These are phyloP conservation scores for Perca fluviatilis DNA, from an alignment of 2,113 vertebrate species.

Conservation along the genomic window DNA sequence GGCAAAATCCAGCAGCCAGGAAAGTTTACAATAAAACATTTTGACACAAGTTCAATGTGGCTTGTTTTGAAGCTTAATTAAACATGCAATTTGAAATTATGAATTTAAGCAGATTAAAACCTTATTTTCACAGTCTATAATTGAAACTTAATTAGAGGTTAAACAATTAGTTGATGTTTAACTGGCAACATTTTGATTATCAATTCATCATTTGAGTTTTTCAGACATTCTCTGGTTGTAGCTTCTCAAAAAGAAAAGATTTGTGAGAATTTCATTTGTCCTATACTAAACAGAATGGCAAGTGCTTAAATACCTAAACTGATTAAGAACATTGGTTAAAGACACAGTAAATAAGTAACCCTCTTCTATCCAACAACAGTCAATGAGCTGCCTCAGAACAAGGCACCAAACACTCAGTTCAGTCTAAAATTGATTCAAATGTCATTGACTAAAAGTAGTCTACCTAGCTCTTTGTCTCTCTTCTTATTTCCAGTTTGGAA, in stretches of 20 bases:
- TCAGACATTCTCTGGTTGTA: neutral
- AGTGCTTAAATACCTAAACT: slow-evolving; percentile 5
- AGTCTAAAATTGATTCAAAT: slow-evolving; percentile 52
- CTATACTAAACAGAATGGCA: neutral
- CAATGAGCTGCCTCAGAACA: slow-evolving; percentile 6
- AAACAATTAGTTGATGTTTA: slow-evolving; percentile 18
- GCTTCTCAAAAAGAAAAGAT: neutral
- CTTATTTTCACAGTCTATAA: too few species aligned
- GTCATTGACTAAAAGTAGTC: slow-evolving; percentile 50
- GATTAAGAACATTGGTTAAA: slow-evolving; percentile 24
- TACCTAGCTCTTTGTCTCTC: slow-evolving; percentile 51
- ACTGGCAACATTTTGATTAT: neutral
- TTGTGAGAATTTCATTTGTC: neutral
- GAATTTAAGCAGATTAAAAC: slow-evolving; percentile 6
- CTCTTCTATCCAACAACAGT: neutral
- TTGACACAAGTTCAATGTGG: neutral
- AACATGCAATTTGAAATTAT: slow-evolving; percentile 4
- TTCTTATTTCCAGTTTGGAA: slow-evolving; percentile 57
- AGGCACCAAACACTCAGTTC: slow-evolving; percentile 25
- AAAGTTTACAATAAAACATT: slow-evolving; percentile 2
- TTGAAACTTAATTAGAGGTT: neutral
- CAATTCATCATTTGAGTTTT: neutral
- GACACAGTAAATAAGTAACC: slow-evolving; percentile 29
- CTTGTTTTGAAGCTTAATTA: slow-evolving; percentile 25
- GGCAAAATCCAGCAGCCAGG: neutral